phyloP scores from a whole-genome alignment of 2,113 vertebrate genomes.

The Mormoops blainvillei region DNA sequence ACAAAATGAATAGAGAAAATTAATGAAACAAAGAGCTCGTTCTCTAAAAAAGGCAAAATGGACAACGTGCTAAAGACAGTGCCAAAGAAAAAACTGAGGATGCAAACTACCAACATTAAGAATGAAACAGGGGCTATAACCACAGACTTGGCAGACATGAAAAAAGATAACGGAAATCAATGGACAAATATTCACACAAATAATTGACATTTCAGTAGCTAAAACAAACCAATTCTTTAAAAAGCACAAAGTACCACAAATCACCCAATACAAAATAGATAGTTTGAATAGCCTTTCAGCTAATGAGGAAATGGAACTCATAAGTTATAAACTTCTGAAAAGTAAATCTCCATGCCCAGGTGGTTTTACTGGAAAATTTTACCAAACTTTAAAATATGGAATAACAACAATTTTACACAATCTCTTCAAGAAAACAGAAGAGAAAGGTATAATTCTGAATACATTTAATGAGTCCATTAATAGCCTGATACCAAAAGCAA shows the following conservation, averaged over 20 bases:
- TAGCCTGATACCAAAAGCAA: neutral
- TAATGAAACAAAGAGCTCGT: neutral
- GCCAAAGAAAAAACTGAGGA: neutral
- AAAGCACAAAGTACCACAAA: neutral
- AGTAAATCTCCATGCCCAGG: neutral
- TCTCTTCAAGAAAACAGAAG: neutral
- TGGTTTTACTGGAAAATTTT: neutral
- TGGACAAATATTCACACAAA: neutral
- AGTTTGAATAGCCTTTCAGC: neutral
- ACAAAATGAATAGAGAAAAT: neutral
- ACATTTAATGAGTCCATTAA: neutral
- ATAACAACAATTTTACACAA: neutral
- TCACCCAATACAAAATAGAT: neutral
- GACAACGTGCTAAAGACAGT: neutral
- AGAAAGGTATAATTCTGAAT: neutral
- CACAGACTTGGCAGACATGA: neutral
- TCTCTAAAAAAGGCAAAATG: neutral
- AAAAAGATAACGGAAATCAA: neutral
- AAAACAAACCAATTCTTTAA: neutral
- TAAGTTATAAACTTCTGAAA: neutral
- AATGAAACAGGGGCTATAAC: neutral
- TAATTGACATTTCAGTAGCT: neutral
- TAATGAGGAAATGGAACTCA: neutral
- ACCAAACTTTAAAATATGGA: too few species aligned
- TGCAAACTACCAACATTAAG: neutral